Base-by-base conservation (phyloP, 1,140 invertebrate genomes). In the Penaeus indicus region DNA sequence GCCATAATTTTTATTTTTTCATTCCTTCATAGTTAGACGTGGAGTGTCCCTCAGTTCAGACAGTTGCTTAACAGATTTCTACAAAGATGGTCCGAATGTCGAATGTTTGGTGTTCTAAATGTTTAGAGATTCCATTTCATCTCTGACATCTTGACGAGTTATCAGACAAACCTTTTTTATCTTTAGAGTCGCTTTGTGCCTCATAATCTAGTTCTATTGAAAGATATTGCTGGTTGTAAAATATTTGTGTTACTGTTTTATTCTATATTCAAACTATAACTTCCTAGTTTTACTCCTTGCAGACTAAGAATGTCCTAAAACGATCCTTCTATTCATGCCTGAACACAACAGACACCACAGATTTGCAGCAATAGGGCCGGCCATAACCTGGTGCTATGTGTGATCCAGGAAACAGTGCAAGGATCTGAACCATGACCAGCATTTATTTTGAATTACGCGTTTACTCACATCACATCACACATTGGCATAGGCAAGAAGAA, bases 191-290 rank as follows among this genome's bases (percentile, higher is more conserved):
- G 64, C 63, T 72, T 72, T 84, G n/a, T 67, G 64, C 82, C 54
- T 54, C 42, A 69, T 42, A 67, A 84, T 84, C 82, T 84, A 84
- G 82, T 72, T 67, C 67, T 84, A 72, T 38, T 42, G 64, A 64
- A 38, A 54, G 47, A 84, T 84, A 54, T 54, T 54, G n/a, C 54
- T 84, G 84, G 84, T 81, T 79, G 25, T 87, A 82, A 87, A 83
- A 63, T 86, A 67, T 79, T 80, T 87, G 85, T 82, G 85, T 86
- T 86, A 86, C 85, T 78, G 85, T 87, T 87, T 87, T 87, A 82
- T 82, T n/a, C 32, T 75, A 87, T 81, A 87, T 81, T 87, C 42
- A 69, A 42, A 54, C 54, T 87, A 69, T 38, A 80, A 64, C 27
- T 87, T 67, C 63, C 47, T 87, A 87, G 85, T 79, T 81, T 87